phyloP scores from a whole-genome alignment of 1,140 invertebrate species.

The Drosophila murphyi region DNA sequence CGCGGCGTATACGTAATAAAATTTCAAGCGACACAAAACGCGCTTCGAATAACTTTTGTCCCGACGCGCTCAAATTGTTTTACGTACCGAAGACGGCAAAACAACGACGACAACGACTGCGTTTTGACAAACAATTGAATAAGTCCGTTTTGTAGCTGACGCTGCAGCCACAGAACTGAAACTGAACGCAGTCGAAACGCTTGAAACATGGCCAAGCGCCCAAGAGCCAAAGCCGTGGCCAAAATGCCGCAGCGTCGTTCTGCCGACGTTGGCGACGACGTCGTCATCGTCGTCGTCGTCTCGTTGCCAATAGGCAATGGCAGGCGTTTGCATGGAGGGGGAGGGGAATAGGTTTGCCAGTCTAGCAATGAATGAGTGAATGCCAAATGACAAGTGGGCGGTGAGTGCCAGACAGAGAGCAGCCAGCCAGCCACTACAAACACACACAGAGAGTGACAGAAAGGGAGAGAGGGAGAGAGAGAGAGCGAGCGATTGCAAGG shows the following conservation, averaged over 20 bases:
- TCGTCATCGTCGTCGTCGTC: conserved; percentile 21
- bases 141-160: conserved; percentile 57
- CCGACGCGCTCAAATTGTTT: conserved; percentile 34
- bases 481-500: conserved; percentile 1
- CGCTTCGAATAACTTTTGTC: conserved; percentile 47
- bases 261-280: conserved; percentile 26
- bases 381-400: conserved; percentile 73
- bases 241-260: conserved; percentile 75
- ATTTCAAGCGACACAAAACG: conserved; percentile 45
- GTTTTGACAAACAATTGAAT: no score
- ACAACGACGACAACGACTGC: conserved; percentile 7
- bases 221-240: conserved; percentile 61
- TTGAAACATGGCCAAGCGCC: conserved; percentile 68
- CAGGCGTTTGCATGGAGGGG: conserved; percentile 12
- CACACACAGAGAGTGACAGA: neutral
- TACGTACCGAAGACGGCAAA: conserved; percentile 19
- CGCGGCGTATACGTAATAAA: conserved; percentile 75
- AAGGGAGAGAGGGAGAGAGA: conserved; percentile 17
- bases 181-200: conserved; percentile 58
- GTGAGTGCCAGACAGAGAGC: conserved; percentile 40
- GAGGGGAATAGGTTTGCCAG: conserved; percentile 25
- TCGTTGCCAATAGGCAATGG: conserved; percentile 67
- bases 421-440: conserved; percentile 7
- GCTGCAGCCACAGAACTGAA: conserved; percentile 68
- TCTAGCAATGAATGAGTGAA: conserved; percentile 78